Conservation (phyloP, 2,888 invertebrate genomes). For the Acrobasis suavella region DNA sequence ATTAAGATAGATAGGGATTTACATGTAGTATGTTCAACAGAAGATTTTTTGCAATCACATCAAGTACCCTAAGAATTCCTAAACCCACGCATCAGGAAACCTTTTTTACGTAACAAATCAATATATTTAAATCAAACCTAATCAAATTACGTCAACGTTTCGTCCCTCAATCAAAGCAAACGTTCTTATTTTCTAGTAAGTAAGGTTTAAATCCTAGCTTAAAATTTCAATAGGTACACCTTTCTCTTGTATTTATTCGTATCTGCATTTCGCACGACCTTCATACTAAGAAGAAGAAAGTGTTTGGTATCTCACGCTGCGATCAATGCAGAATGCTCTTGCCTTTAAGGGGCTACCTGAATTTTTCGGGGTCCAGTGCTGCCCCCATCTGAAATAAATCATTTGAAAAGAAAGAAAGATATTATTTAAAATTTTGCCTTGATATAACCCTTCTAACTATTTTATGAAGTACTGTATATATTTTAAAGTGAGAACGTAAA, state of each 20-base stretch:
- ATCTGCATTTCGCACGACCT: constrained; percentile 1
- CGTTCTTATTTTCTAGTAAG: neutral
- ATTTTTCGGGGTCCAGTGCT: too few species aligned
- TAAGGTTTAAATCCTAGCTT: neutral
- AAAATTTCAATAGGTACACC: neutral
- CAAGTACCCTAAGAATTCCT: too few species aligned
- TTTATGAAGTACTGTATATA: too few species aligned
- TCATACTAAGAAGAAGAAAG: constrained; percentile 22
- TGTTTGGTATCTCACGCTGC: constrained; percentile 2
- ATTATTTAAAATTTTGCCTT: too few species aligned
- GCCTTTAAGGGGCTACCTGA: neutral
- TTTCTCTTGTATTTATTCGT: constrained; percentile 11
- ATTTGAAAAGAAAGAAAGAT: too few species aligned
- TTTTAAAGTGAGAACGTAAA: too few species aligned
- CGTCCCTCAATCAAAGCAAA: neutral
- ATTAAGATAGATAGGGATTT: too few species aligned
- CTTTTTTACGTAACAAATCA: constrained; percentile 8
- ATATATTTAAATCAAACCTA: constrained; percentile 1
- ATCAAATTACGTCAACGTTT: constrained; percentile 14
- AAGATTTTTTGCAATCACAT: too few species aligned
- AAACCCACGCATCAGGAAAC: too few species aligned
- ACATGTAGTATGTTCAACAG: too few species aligned
- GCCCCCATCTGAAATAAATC: too few species aligned
- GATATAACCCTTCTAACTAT: too few species aligned
- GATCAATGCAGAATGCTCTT: neutral